phyloP scores from a whole-genome alignment of 2,113 vertebrate genomes.

The Poecilia latipinna region DNA sequence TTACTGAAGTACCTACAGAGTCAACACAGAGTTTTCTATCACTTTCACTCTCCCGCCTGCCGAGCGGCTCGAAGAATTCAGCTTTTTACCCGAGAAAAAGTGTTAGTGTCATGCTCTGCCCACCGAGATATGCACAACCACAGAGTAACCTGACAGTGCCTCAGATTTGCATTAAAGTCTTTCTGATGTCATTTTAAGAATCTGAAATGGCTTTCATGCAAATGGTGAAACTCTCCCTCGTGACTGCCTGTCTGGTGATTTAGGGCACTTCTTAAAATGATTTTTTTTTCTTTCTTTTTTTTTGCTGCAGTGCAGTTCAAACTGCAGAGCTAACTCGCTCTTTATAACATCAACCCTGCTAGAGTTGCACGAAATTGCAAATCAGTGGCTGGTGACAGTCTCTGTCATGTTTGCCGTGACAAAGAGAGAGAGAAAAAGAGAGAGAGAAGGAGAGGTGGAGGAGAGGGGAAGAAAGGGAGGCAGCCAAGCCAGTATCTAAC shows the following conservation, averaged over 20 bases:
- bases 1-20: conserved; percentile 1
- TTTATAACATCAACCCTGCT: conserved; percentile 50
- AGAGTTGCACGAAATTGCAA: conserved; percentile 62
- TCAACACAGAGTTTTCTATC: conserved; percentile 16
- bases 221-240: conserved; percentile 33
- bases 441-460: background rate
- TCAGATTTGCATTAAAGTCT: conserved; percentile 52
- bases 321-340: conserved; percentile 39
- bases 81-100: conserved; percentile 1
- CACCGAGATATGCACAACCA: conserved; percentile 32
- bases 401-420: conserved; percentile 61
- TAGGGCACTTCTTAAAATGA: conserved; percentile 38
- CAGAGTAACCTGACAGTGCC: conserved; percentile 41
- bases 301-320: conserved; percentile 56
- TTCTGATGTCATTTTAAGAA: conserved; percentile 41
- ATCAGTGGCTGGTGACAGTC: conserved; percentile 60
- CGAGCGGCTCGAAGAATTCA: conserved; percentile 19
- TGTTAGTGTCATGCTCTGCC: conserved; percentile 30
- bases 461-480: conserved; percentile 13
- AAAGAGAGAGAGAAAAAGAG: background rate
- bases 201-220: conserved; percentile 44
- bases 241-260: conserved; percentile 48
- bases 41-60: background rate
- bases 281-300: background rate
- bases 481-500: conserved; percentile 56